These are phyloP conservation scores for Litocranius walleri DNA, from an alignment of 2,113 vertebrate species.

Conservation along the genomic window DNA sequence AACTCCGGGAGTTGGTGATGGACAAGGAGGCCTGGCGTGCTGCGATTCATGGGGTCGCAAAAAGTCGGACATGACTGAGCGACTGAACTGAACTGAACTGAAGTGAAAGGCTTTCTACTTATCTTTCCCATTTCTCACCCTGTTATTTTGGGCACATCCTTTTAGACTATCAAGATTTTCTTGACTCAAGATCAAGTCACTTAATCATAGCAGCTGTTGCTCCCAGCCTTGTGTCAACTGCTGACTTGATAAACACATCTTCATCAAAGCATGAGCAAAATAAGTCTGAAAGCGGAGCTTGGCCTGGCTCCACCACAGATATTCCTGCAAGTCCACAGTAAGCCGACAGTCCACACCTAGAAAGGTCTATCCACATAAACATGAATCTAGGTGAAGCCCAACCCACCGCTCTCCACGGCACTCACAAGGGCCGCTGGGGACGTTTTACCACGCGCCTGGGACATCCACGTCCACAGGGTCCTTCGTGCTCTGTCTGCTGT, in stretches of 20 bases:
- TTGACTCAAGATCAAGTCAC: constrained; percentile 37
- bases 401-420: background rate
- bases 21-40: too few species aligned
- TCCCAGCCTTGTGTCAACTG: constrained; percentile 17
- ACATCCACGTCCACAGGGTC: background rate
- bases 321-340: background rate
- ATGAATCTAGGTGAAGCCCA: background rate
- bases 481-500: background rate
- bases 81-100: too few species aligned
- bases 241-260: constrained; percentile 36
- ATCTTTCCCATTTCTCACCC: constrained; percentile 36
- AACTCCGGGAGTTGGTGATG: too few species aligned
- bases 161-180: constrained; percentile 30
- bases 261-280: background rate
- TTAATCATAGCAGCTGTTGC: constrained; percentile 40
- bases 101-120: constrained; percentile 14
- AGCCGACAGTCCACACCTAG: background rate
- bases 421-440: background rate
- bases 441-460: background rate
- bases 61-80: too few species aligned
- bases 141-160: constrained; percentile 45
- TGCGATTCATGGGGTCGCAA: too few species aligned
- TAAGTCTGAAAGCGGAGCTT: background rate
- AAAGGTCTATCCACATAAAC: background rate
- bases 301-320: background rate